These are phyloP conservation scores for Anseranas semipalmata DNA, from an alignment of 2,113 vertebrate species.

Conservation along the genomic window DNA sequence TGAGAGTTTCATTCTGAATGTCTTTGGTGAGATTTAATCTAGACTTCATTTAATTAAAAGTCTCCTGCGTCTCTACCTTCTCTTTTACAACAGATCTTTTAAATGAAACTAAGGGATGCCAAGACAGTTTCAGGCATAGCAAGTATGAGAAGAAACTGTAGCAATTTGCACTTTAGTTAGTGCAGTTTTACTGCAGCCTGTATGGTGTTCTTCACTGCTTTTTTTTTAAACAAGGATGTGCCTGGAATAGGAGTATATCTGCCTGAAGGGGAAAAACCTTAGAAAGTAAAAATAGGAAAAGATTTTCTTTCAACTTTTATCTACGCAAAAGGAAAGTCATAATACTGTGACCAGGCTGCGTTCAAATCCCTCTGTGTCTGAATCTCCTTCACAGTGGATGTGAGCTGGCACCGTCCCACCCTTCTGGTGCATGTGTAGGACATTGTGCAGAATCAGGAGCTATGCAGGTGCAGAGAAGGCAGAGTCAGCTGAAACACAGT, in stretches of 20 bases:
- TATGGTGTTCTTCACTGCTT: background rate
- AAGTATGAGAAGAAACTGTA: background rate
- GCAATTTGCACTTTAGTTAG: background rate
- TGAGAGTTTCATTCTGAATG: background rate
- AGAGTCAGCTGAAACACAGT: background rate
- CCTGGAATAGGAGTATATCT: background rate
- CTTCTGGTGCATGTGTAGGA: background rate
- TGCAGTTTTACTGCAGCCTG: background rate
- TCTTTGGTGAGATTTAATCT: slow-evolving; percentile 41
- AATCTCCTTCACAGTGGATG: slow-evolving; percentile 19
- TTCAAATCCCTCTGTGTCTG: slow-evolving; percentile 15
- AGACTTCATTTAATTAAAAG: slow-evolving; percentile 67
- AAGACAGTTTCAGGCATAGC: background rate
- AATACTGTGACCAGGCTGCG: slow-evolving; percentile 18
- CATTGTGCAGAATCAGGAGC: slow-evolving; percentile 6
- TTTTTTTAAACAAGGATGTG: background rate
- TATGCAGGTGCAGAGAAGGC: slow-evolving; percentile 9
- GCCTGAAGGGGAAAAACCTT: slow-evolving; percentile 6
- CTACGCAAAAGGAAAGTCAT: background rate
- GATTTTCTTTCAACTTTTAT: slow-evolving; percentile 9
- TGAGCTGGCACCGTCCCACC: background rate
- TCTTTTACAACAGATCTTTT: background rate
- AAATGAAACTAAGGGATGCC: background rate
- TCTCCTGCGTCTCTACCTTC: background rate
- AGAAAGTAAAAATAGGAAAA: background rate